Base-by-base conservation (phyloP, 2,797 vertebrate species). In the Micropoecilia bifurca region DNA sequence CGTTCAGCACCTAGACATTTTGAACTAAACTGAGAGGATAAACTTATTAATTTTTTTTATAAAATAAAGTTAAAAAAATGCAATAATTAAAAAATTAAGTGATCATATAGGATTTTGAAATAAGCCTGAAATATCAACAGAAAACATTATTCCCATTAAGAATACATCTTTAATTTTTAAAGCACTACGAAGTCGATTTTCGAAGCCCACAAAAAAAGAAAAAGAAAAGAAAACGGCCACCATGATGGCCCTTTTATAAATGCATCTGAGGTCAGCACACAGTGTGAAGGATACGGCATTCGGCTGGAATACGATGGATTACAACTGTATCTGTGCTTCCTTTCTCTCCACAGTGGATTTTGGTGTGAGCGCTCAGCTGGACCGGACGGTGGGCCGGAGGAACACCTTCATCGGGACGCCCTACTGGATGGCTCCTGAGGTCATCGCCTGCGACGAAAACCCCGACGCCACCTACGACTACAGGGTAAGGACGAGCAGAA, bases 371-470 rank as follows among this genome's bases (percentile, higher is more conserved):
- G 99, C 99, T 85, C 99, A 99, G 95, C 95, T 99, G 90, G 98
- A 99, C 92, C 96, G 99, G 68, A 99, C 99, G 0, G 98, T 99
- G 3, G 98, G 98, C 20, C 96, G 98, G 53, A 98, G 98, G 89
- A 99, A 99, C 91, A 99, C 98, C 7, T 99, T 99, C 90, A 99
- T 99, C 72, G 98, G 98, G 80, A 99, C 98, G 1, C 98, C 98
- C 0, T 99, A 99, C 82, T 99, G 98, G 98, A 99, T 99, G 98
- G 98, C 98, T 55, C 98, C 98, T 0, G 98, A 99, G 93, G 98
- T 99, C 93, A 99, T 99, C 9, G 98, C 98, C 76, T 99, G 98
- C 63, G 98, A 99, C 10, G 98, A 99, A 93, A 99, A 99, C 92
- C 98, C 98, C 10, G 98, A 99, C 53, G 98, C 98, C 50, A 99